These are phyloP conservation scores for Cydia fagiglandana DNA, from an alignment of 1,140 invertebrate genomes.

Conservation along the genomic window DNA sequence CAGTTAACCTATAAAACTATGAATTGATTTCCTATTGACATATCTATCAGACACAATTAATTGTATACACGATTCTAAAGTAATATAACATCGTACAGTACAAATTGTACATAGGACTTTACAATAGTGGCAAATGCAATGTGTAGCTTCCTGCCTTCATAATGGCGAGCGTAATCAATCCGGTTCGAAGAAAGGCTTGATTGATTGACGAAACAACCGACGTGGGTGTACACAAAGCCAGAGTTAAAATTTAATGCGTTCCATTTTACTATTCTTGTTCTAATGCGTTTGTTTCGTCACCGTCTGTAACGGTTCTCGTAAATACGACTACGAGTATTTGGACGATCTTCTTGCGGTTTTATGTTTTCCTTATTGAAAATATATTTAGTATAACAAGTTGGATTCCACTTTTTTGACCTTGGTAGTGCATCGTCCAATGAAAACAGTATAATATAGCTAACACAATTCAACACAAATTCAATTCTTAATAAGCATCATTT, in stretches of 20 bases:
- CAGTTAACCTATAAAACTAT: background rate
- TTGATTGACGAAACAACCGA: constrained; percentile 42
- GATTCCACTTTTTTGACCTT: background rate
- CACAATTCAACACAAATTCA: background rate
- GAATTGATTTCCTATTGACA: constrained; percentile 18
- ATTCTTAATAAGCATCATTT: background rate
- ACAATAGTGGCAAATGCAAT: background rate
- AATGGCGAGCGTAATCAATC: background rate
- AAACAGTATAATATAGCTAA: background rate
- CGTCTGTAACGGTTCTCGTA: constrained; percentile 15
- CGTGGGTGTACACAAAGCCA: constrained; percentile 40
- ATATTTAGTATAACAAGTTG: background rate
- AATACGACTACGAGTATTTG: background rate
- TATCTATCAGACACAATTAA: constrained; percentile 10
- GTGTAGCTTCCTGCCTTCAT: background rate
- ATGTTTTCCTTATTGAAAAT: constrained; percentile 2
- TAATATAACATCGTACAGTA: background rate
- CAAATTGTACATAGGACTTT: background rate
- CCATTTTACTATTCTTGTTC: constrained; percentile 33
- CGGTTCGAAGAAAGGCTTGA: constrained; percentile 38
- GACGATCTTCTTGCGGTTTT: constrained; percentile 2
- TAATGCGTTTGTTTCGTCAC: constrained; percentile 32
- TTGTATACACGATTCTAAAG: background rate
- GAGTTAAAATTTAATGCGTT: constrained; percentile 36
- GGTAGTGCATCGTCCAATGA: background rate